Evolutionary conservation across 2,797 vertebrate species (phyloP).

Genomic region (Pangasius larnaudii): DNA sequence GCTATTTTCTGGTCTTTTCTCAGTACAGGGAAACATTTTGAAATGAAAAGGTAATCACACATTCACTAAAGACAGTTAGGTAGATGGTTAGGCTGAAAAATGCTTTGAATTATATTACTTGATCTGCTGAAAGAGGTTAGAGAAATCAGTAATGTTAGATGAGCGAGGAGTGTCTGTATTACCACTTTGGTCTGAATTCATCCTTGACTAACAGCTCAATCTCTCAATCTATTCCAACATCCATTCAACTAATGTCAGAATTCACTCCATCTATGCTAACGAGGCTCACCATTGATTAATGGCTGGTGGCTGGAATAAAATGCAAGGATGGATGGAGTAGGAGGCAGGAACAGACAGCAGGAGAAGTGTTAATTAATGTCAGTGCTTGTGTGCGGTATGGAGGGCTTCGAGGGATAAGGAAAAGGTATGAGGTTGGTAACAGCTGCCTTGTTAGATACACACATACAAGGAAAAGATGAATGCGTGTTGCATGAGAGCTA

Average conservation of each 20-base stretch:
- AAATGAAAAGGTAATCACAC: neutral
- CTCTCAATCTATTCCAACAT: slow-evolving; percentile 28
- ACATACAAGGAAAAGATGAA: neutral
- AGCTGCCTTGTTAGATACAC: slow-evolving; percentile 17
- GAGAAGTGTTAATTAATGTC: slow-evolving; percentile 11
- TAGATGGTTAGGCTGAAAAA: neutral
- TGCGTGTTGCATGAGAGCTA: neutral
- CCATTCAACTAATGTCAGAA: slow-evolving; percentile 36
- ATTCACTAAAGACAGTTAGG: neutral
- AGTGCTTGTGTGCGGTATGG: neutral
- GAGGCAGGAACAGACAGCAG: neutral
- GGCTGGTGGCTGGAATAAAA: neutral
- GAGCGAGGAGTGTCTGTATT: slow-evolving; percentile 21
- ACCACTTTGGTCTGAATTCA: slow-evolving; percentile 22
- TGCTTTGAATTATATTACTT: neutral
- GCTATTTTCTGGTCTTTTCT: neutral
- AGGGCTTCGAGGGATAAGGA: neutral
- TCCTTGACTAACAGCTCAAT: slow-evolving; percentile 26
- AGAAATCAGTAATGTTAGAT: slow-evolving; percentile 40
- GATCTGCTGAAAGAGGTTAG: neutral
- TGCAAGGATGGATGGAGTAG: neutral
- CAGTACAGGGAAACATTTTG: neutral
- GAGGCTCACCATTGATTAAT: slow-evolving; percentile 31
- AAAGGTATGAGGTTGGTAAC: neutral
- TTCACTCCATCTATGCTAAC: neutral